Evolutionary conservation across 2,113 vertebrate genomes (phyloP).

Genomic region (Oncorhynchus clarkii): DNA sequence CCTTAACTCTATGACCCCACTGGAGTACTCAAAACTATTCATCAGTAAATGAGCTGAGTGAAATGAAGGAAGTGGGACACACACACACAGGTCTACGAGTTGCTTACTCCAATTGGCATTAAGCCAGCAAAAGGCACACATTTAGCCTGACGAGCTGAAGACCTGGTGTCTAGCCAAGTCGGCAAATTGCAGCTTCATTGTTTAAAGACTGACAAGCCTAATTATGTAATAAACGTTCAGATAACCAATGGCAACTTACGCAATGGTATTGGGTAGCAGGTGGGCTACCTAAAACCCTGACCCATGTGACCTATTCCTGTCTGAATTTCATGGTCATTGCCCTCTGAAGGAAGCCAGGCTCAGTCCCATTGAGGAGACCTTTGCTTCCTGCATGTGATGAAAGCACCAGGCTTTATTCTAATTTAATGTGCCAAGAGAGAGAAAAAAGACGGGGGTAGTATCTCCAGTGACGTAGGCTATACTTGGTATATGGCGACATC

Average conservation of each 20-base stretch:
- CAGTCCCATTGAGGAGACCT: not conserved
- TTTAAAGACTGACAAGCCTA: not conserved
- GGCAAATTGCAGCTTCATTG: no score
- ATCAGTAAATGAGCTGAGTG: conserved; percentile 3
- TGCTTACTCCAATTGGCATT: not conserved
- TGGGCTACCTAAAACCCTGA: no score
- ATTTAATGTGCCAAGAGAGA: no score
- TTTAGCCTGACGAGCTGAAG: not conserved
- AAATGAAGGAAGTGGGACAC: conserved; percentile 7
- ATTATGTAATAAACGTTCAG: not conserved
- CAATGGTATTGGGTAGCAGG: no score
- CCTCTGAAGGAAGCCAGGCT: not conserved
- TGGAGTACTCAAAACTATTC: conserved; percentile 19
- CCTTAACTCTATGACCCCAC: conserved; percentile 12
- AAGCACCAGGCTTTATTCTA: no score
- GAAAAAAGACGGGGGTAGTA: no score
- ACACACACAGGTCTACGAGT: not conserved
- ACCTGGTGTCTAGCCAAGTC: not conserved
- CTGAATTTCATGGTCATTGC: conserved; percentile 6
- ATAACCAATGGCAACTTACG: no score
- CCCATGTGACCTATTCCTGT: not conserved
- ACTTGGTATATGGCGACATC: no score
- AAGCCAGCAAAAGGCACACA: not conserved
- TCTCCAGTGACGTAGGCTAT: no score
- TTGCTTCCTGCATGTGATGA: no score